Base-by-base conservation (phyloP, 2,797 vertebrate genomes). In the Anas flavirostris region DNA sequence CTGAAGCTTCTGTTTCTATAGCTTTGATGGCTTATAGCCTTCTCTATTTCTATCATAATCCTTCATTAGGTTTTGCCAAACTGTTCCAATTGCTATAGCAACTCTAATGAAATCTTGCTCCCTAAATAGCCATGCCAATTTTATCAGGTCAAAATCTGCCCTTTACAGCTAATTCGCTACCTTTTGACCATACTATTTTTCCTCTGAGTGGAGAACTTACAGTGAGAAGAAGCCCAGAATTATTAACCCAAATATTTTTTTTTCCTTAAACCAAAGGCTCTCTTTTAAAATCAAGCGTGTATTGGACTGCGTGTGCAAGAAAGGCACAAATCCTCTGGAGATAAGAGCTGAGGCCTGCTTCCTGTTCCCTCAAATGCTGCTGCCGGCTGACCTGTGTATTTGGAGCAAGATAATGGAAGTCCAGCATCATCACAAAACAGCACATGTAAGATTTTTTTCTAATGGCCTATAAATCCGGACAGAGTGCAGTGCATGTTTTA, bases 91-190 rank as follows among this genome's bases (percentile, higher is more conserved):
- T 94, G 91, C 96, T 97, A 95, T 95, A 96, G 95, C 93, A 96
- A 97, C 94, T 89, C 95, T 94, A 96, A 95, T 91, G 91, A 95
- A 97, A 96, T 94, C 85, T 91, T 80, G 90, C 95, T 95, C 93
- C 75, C 91, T 96, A 97, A 96, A 97, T 95, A 96, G 92, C 78
- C 85, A 77, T 4, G 0, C 52, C 86, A 74, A 86, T 96, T 97
- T 94, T 73, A 88, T 85, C 82, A 50, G 93, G 95, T 87, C 95
- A 91, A 67, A 93, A 91, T 82, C 81, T 96, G 81, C 89, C 91
- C 90, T 95, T 91, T 93, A 29, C 70, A 84, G 75, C 74, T 95
- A 91, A 95, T 95, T 94, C 1, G 0, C 74, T 93, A 4, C 78
- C 60, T 91, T 95, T 81, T 77, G 46, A 68, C 86, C 6, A 29